Conservation (phyloP, 2,888 invertebrate species). For the Agonopterix subpropinquella region DNA sequence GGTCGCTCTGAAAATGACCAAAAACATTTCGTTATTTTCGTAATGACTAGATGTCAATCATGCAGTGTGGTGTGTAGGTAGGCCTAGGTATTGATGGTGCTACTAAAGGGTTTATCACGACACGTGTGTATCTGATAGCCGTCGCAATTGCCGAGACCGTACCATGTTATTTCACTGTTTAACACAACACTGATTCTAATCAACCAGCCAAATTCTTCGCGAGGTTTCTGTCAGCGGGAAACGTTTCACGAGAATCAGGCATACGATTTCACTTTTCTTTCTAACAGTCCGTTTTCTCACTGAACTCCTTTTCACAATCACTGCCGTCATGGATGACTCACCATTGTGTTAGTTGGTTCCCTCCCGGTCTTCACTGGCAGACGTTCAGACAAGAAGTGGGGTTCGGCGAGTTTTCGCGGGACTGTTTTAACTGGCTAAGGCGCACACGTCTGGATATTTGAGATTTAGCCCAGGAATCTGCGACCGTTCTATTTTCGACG, state of each 20-base stretch:
- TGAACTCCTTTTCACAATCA: conserved; percentile 68
- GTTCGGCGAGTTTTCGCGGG: conserved; percentile 79
- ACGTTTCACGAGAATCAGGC: conserved; percentile 40
- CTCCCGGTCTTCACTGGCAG: conserved; percentile 83
- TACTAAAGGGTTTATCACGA: conserved; percentile 18
- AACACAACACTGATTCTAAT: conserved; percentile 49
- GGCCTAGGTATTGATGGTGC: neutral
- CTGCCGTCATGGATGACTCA: conserved; percentile 71
- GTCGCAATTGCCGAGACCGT: conserved; percentile 31
- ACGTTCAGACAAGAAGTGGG: conserved; percentile 87
- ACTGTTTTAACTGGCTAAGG: conserved; percentile 85
- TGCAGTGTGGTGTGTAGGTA: conserved; percentile 42
- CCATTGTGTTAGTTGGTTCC: conserved; percentile 80
- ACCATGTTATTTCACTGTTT: conserved; percentile 51
- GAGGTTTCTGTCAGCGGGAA: conserved; percentile 64
- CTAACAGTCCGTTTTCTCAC: conserved; percentile 59
- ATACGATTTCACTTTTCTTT: conserved; percentile 46
- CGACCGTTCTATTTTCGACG: conserved; percentile 72
- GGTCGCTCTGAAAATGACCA: conserved; percentile 85
- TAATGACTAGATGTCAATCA: conserved; percentile 28
- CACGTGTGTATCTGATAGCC: conserved; percentile 9
- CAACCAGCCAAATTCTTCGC: conserved; percentile 32
- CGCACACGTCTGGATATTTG: conserved; percentile 79
- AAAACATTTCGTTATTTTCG: conserved; percentile 63
- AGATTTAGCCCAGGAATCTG: conserved; percentile 78